Evolutionary conservation across 2,797 vertebrate genomes (phyloP).

Genomic region (Anguilla marmorata): DNA sequence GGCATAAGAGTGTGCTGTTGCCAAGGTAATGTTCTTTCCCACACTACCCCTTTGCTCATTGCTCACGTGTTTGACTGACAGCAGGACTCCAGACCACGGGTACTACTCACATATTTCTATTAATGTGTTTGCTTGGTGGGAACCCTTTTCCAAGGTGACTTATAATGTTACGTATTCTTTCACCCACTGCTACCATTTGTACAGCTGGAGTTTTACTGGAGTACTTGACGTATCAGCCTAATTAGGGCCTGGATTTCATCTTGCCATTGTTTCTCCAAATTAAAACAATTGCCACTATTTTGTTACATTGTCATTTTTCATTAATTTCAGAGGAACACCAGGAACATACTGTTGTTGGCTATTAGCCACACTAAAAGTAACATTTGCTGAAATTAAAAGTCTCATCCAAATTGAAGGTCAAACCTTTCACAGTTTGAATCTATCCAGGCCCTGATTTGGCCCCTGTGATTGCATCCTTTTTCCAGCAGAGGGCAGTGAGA

Average conservation of each 20-base stretch:
- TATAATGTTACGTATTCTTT: background rate
- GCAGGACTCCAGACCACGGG: background rate
- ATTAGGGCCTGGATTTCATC: background rate
- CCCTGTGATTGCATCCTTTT: background rate
- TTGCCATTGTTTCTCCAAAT: background rate
- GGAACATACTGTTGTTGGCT: background rate
- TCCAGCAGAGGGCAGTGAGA: conserved; percentile 57
- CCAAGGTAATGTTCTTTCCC: background rate
- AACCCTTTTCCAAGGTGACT: background rate
- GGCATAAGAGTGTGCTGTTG: background rate
- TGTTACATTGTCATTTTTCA: background rate
- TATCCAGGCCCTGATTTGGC: background rate
- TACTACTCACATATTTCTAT: background rate
- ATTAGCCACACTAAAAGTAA: background rate
- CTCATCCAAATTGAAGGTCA: background rate
- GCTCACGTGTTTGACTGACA: background rate
- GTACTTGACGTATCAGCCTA: background rate
- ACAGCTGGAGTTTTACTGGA: background rate
- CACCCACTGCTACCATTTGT: background rate
- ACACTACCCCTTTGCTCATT: background rate
- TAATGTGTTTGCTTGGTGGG: background rate
- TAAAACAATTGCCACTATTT: background rate
- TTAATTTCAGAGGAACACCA: background rate
- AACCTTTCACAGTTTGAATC: background rate
- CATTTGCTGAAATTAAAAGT: background rate